Conservation (phyloP, 2,888 invertebrate species). For the Drosophila setosimentum region DNA sequence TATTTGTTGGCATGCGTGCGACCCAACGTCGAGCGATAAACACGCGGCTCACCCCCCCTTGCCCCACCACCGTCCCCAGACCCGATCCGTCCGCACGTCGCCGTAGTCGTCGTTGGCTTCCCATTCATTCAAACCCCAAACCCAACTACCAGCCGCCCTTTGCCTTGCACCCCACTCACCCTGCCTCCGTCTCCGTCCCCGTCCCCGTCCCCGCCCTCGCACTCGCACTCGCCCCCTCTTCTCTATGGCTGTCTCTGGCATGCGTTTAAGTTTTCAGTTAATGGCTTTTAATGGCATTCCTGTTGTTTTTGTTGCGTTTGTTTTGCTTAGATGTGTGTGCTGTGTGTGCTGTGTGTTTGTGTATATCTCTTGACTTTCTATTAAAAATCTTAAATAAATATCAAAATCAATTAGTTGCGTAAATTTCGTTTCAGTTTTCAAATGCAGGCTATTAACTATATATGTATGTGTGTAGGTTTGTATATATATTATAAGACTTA, state of each 20-base stretch:
- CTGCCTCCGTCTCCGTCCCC: neutral
- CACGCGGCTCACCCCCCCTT: constrained; percentile 56
- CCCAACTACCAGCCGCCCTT: constrained; percentile 1
- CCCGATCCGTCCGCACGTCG: constrained; percentile 1
- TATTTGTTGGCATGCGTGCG: constrained; percentile 79
- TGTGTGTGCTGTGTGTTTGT: constrained; percentile 15
- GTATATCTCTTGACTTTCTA: constrained; percentile 38
- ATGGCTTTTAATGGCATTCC: constrained; percentile 82
- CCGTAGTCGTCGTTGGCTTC: neutral
- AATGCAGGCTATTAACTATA: constrained; percentile 4
- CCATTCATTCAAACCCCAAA: constrained; percentile 8
- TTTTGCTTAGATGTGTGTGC: constrained; percentile 30
- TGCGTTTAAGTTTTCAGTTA: constrained; percentile 82
- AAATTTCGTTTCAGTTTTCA: constrained; percentile 51
- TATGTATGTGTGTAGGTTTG: neutral
- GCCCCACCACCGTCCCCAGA: neutral
- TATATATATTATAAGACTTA: neutral
- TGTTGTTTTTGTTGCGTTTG: constrained; percentile 26
- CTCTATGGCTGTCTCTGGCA: constrained; percentile 60
- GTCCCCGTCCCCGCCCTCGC: neutral
- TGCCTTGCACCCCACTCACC: constrained; percentile 1
- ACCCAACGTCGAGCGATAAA: constrained; percentile 75
- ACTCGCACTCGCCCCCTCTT: no score
- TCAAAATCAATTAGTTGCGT: constrained; percentile 80
- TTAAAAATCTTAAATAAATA: constrained; percentile 70